Evolutionary conservation across 2,888 invertebrate species (phyloP), one percentile per base, ranked within the genome.

Genomic region (Erynnis tages): DNA sequence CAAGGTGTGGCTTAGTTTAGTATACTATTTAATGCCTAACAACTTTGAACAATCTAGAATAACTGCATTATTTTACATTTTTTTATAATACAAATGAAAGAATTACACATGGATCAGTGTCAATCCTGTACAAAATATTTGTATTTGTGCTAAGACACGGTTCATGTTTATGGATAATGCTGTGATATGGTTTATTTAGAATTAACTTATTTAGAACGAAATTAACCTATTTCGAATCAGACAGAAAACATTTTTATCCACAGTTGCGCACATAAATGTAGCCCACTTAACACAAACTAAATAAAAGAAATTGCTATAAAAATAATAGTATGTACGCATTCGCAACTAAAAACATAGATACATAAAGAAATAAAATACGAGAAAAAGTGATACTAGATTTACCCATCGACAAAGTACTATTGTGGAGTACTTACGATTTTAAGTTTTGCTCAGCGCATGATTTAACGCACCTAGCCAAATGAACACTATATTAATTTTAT

Each of bases 391-490:
- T 11, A 17, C 25, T 25, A 27, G n/a, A 21, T 2, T 13, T 55
- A 57, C 52, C 55, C 34, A 57, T 53, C 44, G 45, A 52, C 34
- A 50, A 45, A 60, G 48, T 49, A 49, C 50, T 53, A 47, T 41
- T n/a, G 27, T 58, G 27, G 43, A 43, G 72, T 87, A 87, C 88
- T 88, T 79, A 88, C 88, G 71, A 73, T 69, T 78, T 76, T 60
- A 88, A 76, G 77, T 82, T 85, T 83, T 86, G 87, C 69, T 88
- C 88, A 75, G 87, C 87, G 75, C 87, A 88, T 80, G 86, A 71
- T 67, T 83, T 72, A 67, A 87, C 81, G 73, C 75, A 87, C 87
- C 88, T 88, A 88, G 79, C 78, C 84, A 85, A 84, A 82, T 76
- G 72, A 86, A 86, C 61, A 77, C 75, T 78, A 75, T 61, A 68